A percentile compares a stretch with the other conserved stretches of the same genome.
These are phyloP conservation scores for Phymorhynchus buccinoides DNA, from an alignment of 1,140 invertebrate species.

Conservation along the genomic window DNA sequence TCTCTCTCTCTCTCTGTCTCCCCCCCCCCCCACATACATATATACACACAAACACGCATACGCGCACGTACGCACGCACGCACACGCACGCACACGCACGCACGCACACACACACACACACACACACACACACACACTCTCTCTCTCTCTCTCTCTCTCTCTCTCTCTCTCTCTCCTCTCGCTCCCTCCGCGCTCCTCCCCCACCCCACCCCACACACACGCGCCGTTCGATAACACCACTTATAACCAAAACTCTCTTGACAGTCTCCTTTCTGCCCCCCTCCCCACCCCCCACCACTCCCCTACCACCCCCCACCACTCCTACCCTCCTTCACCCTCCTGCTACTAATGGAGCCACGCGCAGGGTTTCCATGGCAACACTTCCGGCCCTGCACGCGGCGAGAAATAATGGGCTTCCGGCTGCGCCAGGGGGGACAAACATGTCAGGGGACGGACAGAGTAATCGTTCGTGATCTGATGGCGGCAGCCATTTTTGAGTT, in stretches of 20 bases:
- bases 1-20: no score
- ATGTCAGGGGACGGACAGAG: not conserved
- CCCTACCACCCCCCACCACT: not conserved
- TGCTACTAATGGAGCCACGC: not conserved
- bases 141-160: not conserved
- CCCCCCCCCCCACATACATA: no score
- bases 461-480: not conserved
- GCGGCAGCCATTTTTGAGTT: no score
- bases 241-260: no score
- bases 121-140: no score
- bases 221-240: no score
- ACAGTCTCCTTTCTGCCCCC: not conserved
- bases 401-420: slow-evolving; percentile 2
- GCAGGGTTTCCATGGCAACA: not conserved
- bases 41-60: no score
- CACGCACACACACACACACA: no score
- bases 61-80: no score
- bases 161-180: slow-evolving; percentile 2
- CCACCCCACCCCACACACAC: not conserved
- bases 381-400: not conserved
- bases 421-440: not conserved
- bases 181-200: not conserved
- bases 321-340: not conserved
- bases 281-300: not conserved
- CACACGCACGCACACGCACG: no score